Evolutionary conservation across 1,140 invertebrate genomes (phyloP), one percentile per base, ranked within the genome.

Genomic region (Whitmania pigra): DNA sequence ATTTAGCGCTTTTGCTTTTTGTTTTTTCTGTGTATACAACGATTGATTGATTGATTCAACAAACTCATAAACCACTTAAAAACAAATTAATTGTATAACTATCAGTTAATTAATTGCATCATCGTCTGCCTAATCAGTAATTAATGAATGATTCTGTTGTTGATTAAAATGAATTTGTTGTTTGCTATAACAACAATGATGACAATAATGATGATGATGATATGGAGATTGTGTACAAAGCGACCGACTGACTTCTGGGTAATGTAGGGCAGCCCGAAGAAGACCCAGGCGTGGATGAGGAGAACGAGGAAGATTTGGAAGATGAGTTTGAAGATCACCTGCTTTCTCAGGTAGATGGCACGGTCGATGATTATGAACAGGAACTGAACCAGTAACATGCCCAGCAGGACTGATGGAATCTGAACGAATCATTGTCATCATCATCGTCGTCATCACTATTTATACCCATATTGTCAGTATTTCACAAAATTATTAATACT

Each of bases 211-310:
- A 63, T 31, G 29, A 63, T 63, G 57, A 63, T 13, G 54, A 57
- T 57, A 9, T n/a, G 20, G 54, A 9, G 54, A 25, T 20, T 2
- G 25, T 4, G 2, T 2, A 57, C 25, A 25, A 57, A 57, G 54
- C 5, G 27, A 70, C 22, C 76, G 83, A 92, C 91, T 90, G 89
- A 78, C 92, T 90, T 43, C 22, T 53, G n/a, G 20, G 94, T 98
- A 11, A 95, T 89, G 31, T 88, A 88, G 0, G 95, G 96, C 71
- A 99, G 85, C 68, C 94, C 86, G 75, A 98, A 93, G 83, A 99
- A 98, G 87, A 99, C 91, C 92, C 94, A 98, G 63, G 94, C 86
- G 79, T 99, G 96, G 49, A 98, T 87, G 36, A 93, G 87, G 43
- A 96, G 86, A 20, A 97, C 89, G 11, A 95, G 87, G 66, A 89